These are phyloP conservation scores for Coccyzus lansbergi DNA, from an alignment of 2,797 vertebrate species.

Conservation along the genomic window DNA sequence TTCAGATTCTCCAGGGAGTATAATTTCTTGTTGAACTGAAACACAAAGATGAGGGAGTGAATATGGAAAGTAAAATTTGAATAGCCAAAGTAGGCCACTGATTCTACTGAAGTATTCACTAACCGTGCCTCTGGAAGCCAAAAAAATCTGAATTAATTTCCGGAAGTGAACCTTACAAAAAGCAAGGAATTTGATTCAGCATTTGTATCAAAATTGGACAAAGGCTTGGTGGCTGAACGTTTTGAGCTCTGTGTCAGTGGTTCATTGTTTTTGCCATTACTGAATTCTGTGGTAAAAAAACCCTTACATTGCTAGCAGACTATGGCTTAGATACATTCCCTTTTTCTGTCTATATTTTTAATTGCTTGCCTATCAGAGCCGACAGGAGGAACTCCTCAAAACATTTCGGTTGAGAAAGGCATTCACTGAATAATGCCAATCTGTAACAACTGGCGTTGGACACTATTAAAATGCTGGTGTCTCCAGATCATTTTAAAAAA, in stretches of 20 bases:
- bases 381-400: not conserved
- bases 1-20: not conserved
- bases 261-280: not conserved
- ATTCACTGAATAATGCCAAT: not conserved
- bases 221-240: fast-evolving
- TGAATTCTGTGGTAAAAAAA: not conserved
- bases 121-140: not conserved
- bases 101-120: not conserved
- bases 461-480: not conserved
- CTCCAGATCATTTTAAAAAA: not conserved
- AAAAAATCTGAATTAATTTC: not conserved
- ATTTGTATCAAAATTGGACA: not conserved
- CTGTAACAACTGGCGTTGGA: not conserved
- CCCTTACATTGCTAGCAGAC: not conserved
- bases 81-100: not conserved
- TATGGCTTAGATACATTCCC: not conserved
- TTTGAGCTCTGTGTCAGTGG: fast-evolving
- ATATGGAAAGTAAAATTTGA: not conserved
- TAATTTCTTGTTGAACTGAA: not conserved
- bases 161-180: not conserved
- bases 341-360: not conserved
- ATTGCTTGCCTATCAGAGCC: not conserved
- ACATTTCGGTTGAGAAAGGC: no score
- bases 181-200: not conserved
- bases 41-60: not conserved